Conservation (phyloP, 2,888 invertebrate genomes). For the Unio delphinus region DNA sequence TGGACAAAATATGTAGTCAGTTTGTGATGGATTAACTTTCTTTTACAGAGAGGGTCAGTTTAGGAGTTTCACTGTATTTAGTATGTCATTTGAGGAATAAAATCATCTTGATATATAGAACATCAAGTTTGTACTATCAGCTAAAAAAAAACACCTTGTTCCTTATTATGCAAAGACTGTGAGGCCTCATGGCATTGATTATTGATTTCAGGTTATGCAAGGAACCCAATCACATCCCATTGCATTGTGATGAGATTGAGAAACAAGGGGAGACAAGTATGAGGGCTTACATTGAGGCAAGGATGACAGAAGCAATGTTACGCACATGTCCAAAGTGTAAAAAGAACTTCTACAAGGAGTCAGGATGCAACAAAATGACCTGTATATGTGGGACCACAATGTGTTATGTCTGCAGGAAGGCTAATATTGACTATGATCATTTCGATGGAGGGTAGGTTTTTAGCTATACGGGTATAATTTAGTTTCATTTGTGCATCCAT, state of each 20-base stretch:
- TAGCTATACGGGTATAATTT: too few relatives aligned
- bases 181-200: too few relatives aligned
- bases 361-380: slow-evolving; percentile 70
- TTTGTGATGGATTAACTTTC: too few relatives aligned
- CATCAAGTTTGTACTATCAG: too few relatives aligned
- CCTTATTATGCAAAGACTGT: too few relatives aligned
- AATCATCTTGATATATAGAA: too few relatives aligned
- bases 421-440: slow-evolving; percentile 75
- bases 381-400: slow-evolving; percentile 67
- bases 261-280: slow-evolving; percentile 62
- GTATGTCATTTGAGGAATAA: too few relatives aligned
- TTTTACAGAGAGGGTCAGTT: too few relatives aligned
- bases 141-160: too few relatives aligned
- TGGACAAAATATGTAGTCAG: too few relatives aligned
- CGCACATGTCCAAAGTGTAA: slow-evolving; percentile 62
- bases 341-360: slow-evolving; percentile 55
- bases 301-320: slow-evolving; percentile 70
- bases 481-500: too few relatives aligned
- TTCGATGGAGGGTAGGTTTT: slow-evolving; percentile 65
- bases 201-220: slow-evolving; percentile 71
- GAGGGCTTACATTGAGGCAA: slow-evolving; percentile 74
- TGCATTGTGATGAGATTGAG: slow-evolving; percentile 66
- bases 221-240: slow-evolving; percentile 75
- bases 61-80: too few relatives aligned
- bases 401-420: slow-evolving; percentile 66